Base-by-base conservation (phyloP, 2,888 invertebrate genomes). In the Epistrophe grossulariae region DNA sequence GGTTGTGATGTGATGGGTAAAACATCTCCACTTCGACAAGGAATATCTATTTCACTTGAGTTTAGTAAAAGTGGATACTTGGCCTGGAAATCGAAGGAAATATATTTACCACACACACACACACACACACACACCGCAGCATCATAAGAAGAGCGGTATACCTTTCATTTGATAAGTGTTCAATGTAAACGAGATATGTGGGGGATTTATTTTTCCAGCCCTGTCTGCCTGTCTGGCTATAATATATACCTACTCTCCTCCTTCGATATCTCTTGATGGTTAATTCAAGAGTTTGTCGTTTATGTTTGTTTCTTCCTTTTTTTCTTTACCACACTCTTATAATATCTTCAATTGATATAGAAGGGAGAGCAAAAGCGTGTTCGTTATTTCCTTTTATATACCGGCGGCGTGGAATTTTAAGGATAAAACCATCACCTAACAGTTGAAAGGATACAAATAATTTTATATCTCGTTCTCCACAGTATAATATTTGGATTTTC, bases 201-300 rank as follows among this genome's bases (percentile, higher is more conserved):
- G 52, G 57, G 35, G 66, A 48, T 15, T 28, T n/a, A 31, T 31
- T 70, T 70, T 70, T 40, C 68, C 50, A 40, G 38, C 7, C 15
- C 24, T 40, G 28, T 70, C 70, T 70, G 68, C 40, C 40, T 66
- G 31, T 4, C 50, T 52, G 45, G 15, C 31, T 19, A 31, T 48
- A 17, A 28, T 45, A 11, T 24, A 3, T 24, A 24, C 2, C 5
- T 9, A 17, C 24, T 15, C 13, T 19, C 10, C 10, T 68, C 38
- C 13, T 62, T 7, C 15, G 13, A 38, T 38, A 19, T 60, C 17
- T 74, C 50, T 24, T 24, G 66, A 87, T 87, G 71, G 83, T 82
- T 87, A 87, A 87, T 87, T 83, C 87, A 87, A 79, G 83, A 87
- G 74, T 76, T 82, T 87, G 82, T 82, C 74, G 66, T 82, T 76